These are phyloP conservation scores for Oncorhynchus tshawytscha DNA, from an alignment of 2,113 vertebrate species.

Conservation along the genomic window DNA sequence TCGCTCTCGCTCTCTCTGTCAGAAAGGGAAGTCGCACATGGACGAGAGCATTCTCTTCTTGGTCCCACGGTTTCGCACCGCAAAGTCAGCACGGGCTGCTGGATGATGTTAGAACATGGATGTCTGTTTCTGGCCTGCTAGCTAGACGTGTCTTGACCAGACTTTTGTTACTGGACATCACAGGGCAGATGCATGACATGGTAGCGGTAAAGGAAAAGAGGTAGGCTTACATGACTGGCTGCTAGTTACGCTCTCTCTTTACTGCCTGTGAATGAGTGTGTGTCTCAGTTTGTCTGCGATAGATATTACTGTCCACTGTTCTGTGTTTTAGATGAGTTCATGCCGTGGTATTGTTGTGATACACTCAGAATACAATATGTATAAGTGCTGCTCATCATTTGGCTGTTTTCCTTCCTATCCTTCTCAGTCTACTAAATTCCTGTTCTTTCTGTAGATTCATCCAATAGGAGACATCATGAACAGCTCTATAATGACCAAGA, in stretches of 20 bases:
- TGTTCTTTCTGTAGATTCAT: too few species aligned
- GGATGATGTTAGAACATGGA: background rate
- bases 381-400: too few species aligned
- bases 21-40: constrained; percentile 14
- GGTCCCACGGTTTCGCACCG: background rate
- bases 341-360: background rate
- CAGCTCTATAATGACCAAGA: background rate
- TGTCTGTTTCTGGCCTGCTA: constrained; percentile 12
- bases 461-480: too few species aligned
- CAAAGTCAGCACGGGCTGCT: background rate
- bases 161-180: background rate
- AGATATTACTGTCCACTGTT: background rate
- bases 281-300: background rate
- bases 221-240: background rate
- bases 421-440: too few species aligned
- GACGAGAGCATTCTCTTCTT: background rate
- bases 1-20: constrained; percentile 4
- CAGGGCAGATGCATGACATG: background rate
- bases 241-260: background rate
- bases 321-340: background rate
- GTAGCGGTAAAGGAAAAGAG: background rate
- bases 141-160: constrained; percentile 7
- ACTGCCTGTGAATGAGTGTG: background rate
- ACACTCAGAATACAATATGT: too few species aligned
- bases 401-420: too few species aligned